These are phyloP conservation scores for Holacanthus passer DNA, from an alignment of 2,113 vertebrate species.

Conservation along the genomic window DNA sequence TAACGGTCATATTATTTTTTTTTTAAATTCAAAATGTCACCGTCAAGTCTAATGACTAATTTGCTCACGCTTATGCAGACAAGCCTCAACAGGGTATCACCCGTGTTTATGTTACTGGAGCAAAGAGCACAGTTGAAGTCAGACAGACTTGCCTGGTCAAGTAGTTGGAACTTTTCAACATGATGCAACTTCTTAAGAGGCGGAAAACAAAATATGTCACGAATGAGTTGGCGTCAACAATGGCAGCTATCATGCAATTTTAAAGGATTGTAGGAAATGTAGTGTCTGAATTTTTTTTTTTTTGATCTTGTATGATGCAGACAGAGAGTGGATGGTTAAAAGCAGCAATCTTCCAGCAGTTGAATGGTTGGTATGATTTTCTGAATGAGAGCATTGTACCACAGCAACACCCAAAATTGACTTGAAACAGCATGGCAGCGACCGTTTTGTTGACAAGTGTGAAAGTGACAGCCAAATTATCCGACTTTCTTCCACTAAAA, in stretches of 20 bases:
- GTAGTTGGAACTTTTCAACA: conserved; percentile 41
- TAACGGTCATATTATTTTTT: background rate
- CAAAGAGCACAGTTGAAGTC: conserved; percentile 7
- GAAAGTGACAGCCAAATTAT: conserved; percentile 42
- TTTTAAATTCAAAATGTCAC: background rate
- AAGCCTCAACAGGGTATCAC: conserved; percentile 46
- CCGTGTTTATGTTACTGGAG: conserved; percentile 3
- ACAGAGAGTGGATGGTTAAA: background rate
- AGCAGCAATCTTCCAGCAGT: background rate
- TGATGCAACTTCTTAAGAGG: conserved; percentile 40
- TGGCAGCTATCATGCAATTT: background rate
- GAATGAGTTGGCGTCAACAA: background rate
- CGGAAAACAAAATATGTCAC: conserved; percentile 21
- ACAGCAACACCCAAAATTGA: conserved; percentile 19
- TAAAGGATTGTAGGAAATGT: background rate
- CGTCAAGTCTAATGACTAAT: background rate
- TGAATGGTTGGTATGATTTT: conserved; percentile 4
- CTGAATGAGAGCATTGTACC: conserved; percentile 2
- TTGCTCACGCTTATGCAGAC: conserved; percentile 14
- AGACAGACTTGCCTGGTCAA: conserved; percentile 58
- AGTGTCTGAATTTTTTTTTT: background rate
- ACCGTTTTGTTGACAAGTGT: conserved; percentile 15
- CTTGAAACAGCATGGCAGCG: conserved; percentile 33
- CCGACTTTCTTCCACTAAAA: conserved; percentile 19
- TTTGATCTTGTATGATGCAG: background rate